Base-by-base conservation (phyloP, 2,113 vertebrate species). In the Paradoxurus hermaphroditus region DNA sequence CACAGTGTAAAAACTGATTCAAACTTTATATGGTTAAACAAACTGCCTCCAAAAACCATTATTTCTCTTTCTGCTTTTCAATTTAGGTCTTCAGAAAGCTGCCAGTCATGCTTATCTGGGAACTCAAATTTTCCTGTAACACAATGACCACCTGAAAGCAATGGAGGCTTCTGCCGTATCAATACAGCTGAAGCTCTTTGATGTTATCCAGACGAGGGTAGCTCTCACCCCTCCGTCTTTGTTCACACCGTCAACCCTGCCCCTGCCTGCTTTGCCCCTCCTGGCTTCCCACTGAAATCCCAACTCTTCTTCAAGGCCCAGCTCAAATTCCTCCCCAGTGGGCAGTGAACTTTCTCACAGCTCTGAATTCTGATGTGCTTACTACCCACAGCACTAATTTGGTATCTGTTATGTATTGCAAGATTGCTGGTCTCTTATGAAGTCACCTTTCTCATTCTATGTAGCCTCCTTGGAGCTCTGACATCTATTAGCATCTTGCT, bases 101-200 rank as follows among this genome's bases (percentile, higher is more conserved):
- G 78, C 94, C 79, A 19, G 59, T 56, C 62, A 41, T 46, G 70
- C 90, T 96, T 96, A 95, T 95, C 98, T 82, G 84, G 73, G n/a
- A 94, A 94, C 89, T 95, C 75, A 16, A 11, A 82, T 70, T 84
- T 56, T 92, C 41, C 89, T 51, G n/a, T 27, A 44, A 59, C 49
- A 81, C 79, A 63, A 70, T 93, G 68, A 36, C 41, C 36, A 31
- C 39, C 86, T 65, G 81, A 96, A 16, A 86, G 51, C 72, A 11
- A 16, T 1, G 9, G 81, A 84, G 36, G 46, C 21, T 82, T 56
- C 73, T 34, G 49, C 88, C 96, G 90, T 79, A 65, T 78, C 49
- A 56, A 44, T 62, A 73, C 78, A 86, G 77, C 77, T 6, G 53
- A 41, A 91, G 34, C 84, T 65, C 95, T 97, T 96, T 96, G 97